Conservation (phyloP, 2,888 invertebrate species). For the Odontocolon sp. region DNA sequence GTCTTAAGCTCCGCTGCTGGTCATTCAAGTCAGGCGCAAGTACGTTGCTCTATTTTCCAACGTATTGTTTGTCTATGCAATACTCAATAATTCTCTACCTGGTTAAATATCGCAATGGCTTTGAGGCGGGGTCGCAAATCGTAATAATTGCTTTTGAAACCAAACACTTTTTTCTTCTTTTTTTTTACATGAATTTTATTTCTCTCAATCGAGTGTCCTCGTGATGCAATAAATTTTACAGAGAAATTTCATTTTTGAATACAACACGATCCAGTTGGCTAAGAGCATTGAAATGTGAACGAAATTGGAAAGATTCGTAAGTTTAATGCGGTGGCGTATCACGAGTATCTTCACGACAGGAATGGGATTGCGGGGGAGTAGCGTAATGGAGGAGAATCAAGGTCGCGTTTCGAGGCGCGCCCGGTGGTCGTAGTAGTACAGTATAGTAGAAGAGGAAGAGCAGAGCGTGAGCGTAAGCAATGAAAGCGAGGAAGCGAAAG, state of each 20-base stretch:
- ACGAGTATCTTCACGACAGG: conserved; percentile 26
- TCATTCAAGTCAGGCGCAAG: conserved; percentile 8
- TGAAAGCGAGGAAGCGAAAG: conserved; percentile 70
- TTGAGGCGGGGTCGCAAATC: too few species aligned
- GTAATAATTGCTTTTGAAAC: too few species aligned
- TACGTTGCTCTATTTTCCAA: conserved; percentile 5
- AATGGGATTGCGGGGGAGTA: conserved; percentile 55
- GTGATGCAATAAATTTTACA: not conserved
- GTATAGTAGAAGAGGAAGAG: conserved; percentile 59
- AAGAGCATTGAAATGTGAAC: not conserved
- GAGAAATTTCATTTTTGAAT: not conserved
- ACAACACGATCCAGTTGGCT: not conserved
- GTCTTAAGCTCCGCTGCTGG: conserved; percentile 39
- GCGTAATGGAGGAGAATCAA: conserved; percentile 67
- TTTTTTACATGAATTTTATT: too few species aligned
- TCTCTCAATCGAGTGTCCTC: too few species aligned
- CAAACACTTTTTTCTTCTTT: too few species aligned
- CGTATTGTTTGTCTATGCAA: conserved; percentile 11
- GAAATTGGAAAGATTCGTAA: not conserved
- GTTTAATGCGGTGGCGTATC: conserved; percentile 24
- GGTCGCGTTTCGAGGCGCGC: conserved; percentile 70
- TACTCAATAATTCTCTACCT: not conserved
- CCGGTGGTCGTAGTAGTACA: conserved; percentile 58
- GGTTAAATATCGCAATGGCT: too few species aligned
- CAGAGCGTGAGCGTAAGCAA: conserved; percentile 77